These are phyloP conservation scores for Plagodis pulveraria DNA, from an alignment of 2,888 invertebrate genomes.

Conservation along the genomic window DNA sequence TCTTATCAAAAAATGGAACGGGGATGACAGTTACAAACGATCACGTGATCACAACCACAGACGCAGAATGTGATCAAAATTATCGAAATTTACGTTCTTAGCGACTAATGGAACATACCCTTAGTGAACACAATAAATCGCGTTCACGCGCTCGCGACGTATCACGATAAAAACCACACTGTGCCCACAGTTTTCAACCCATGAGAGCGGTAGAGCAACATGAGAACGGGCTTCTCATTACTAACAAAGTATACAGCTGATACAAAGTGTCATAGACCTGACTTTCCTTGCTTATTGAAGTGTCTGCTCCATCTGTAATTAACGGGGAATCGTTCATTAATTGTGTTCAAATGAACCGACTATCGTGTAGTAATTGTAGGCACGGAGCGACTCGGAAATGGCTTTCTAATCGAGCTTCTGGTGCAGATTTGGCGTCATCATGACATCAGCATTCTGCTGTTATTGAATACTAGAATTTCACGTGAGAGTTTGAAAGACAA, in stretches of 20 bases:
- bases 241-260: not conserved
- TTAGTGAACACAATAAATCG: no score
- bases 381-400: conserved; percentile 7
- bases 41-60: no score
- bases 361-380: conserved; percentile 20
- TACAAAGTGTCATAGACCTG: conserved; percentile 6
- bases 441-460: not conserved
- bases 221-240: not conserved
- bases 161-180: no score
- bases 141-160: no score
- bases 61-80: no score
- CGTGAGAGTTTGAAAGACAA: not conserved
- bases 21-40: no score
- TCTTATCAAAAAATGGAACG: no score
- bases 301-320: conserved; percentile 12
- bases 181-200: not conserved
- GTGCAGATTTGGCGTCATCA: conserved; percentile 1
- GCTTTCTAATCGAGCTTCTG: conserved; percentile 23
- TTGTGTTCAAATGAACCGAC: conserved; percentile 18
- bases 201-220: not conserved
- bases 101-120: no score
- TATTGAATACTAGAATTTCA: not conserved
- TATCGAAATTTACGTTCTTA: no score
- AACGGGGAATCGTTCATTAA: conserved; percentile 19
- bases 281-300: conserved; percentile 17